A percentile compares a stretch with the other conserved stretches of the same genome.
Evolutionary conservation across 2,113 vertebrate species (phyloP).

Genomic region (Cyprinodon tularosa): DNA sequence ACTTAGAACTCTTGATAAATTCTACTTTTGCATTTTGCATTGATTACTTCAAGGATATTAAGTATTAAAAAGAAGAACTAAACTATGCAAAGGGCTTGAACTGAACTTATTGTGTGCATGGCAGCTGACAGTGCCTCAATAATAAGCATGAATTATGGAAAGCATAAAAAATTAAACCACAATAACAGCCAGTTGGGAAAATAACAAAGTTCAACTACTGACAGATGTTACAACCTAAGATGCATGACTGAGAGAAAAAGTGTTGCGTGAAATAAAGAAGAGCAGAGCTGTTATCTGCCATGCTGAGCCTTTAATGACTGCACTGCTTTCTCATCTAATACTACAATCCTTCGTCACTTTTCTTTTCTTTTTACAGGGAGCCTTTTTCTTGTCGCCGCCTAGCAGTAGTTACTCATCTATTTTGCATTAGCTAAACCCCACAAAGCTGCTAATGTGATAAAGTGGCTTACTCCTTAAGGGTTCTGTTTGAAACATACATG

Average conservation of each 20-base stretch:
- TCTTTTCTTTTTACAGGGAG: conserved; percentile 17
- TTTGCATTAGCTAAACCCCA: conserved; percentile 29
- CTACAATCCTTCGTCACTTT: not conserved
- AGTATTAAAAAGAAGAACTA: no score
- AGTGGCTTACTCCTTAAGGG: not conserved
- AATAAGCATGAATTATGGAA: not conserved
- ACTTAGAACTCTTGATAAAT: no score
- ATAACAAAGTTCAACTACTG: not conserved
- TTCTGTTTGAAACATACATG: not conserved
- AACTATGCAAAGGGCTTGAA: not conserved
- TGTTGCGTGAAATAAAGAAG: conserved; percentile 8
- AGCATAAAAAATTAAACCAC: not conserved
- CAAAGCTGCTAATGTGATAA: conserved; percentile 11
- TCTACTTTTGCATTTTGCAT: no score
- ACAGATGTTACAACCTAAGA: conserved; percentile 15
- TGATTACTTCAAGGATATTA: no score
- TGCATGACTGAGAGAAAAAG: not conserved
- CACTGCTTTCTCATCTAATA: not conserved
- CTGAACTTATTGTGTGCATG: not conserved
- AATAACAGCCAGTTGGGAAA: not conserved
- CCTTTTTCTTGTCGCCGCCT: conserved; percentile 5
- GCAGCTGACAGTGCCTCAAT: not conserved
- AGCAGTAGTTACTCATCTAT: conserved; percentile 41
- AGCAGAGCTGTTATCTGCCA: conserved; percentile 24
- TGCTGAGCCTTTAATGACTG: conserved; percentile 29